Percentiles rank a stretch among this genome's conserved stretches.
Evolutionary conservation across 2,888 invertebrate species (phyloP).

Genomic region (Pseudococcus longispinus): DNA sequence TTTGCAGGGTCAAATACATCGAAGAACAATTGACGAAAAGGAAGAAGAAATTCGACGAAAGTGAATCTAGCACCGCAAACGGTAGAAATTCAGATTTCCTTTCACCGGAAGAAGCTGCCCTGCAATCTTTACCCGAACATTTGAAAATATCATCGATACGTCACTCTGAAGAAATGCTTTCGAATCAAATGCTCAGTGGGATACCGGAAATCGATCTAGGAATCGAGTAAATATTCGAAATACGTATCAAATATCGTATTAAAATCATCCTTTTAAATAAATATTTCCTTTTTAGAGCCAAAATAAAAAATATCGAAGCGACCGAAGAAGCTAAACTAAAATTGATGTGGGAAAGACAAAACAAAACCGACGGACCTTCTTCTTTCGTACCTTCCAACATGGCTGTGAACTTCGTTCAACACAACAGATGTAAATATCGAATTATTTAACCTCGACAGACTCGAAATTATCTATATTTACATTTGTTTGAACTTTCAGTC

Average conservation of each 20-base stretch:
- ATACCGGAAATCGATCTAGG: conserved; percentile 99
- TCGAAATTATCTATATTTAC: neutral
- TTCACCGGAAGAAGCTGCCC: conserved; percentile 88
- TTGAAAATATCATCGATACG: conserved; percentile 84
- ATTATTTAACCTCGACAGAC: neutral
- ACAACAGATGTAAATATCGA: conserved; percentile 82
- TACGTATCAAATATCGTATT: neutral
- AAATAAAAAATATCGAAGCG: conserved; percentile 98
- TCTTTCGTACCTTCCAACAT: conserved; percentile 97
- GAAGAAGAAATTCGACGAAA: conserved; percentile 70
- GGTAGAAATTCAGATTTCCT: conserved; percentile 69
- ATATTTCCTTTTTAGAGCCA: conserved; percentile 70
- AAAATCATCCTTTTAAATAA: neutral
- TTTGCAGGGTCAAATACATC: conserved; percentile 75
- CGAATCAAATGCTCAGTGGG: conserved; percentile 99
- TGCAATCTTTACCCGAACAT: conserved; percentile 88
- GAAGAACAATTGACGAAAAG: conserved; percentile 86
- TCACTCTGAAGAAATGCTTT: conserved; percentile 97
- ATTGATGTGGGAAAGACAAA: conserved; percentile 85
- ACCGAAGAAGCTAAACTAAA: conserved; percentile 98
- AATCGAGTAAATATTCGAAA: conserved; percentile 74
- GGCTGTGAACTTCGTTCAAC: conserved; percentile 98
- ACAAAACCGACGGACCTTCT: conserved; percentile 90
- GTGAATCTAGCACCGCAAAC: conserved; percentile 62
- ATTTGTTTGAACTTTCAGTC: conserved; percentile 67